A percentile compares a stretch with the other conserved stretches of the same genome.
Conservation (phyloP, 2,888 invertebrate species). For the Mactromeris polynyma region DNA sequence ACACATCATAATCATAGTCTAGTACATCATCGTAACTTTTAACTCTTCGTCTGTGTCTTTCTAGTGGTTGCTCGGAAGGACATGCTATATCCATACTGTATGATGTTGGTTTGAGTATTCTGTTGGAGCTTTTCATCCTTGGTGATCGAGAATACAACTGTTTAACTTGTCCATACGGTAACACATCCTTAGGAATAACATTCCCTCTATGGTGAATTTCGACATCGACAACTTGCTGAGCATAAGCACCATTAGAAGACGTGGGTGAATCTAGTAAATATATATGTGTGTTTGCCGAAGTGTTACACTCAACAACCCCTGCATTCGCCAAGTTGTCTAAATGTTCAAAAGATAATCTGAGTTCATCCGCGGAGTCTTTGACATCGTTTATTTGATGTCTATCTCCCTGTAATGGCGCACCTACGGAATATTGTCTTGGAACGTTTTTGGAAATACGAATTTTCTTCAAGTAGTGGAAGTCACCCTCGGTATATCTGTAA, state of each 20-base stretch:
- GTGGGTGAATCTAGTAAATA: conserved; percentile 65
- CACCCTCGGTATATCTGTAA: conserved; percentile 84
- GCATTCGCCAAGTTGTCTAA: conserved; percentile 18
- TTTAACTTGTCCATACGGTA: conserved; percentile 3
- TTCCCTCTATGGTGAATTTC: conserved; percentile 66
- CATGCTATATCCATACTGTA: conserved; percentile 62
- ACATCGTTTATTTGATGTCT: not conserved
- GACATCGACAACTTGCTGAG: conserved; percentile 68
- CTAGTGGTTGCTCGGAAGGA: conserved; percentile 29
- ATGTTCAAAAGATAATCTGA: not conserved
- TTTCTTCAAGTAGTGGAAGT: conserved; percentile 83
- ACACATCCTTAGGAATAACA: conserved; percentile 13
- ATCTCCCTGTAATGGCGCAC: conserved; percentile 60
- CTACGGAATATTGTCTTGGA: conserved; percentile 81
- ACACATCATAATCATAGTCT: conserved; percentile 82
- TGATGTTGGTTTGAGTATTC: conserved; percentile 52
- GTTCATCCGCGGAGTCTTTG: conserved; percentile 3
- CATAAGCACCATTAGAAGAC: conserved; percentile 52
- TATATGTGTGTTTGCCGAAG: not conserved
- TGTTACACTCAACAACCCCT: not conserved
- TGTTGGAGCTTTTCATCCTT: conserved; percentile 20
- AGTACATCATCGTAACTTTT: conserved; percentile 83
- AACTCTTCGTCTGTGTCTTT: conserved; percentile 73
- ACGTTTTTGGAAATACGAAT: conserved; percentile 75
- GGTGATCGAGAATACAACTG: conserved; percentile 31